Conservation (phyloP, 2,113 vertebrate species). For the Lepisosteus osseus region DNA sequence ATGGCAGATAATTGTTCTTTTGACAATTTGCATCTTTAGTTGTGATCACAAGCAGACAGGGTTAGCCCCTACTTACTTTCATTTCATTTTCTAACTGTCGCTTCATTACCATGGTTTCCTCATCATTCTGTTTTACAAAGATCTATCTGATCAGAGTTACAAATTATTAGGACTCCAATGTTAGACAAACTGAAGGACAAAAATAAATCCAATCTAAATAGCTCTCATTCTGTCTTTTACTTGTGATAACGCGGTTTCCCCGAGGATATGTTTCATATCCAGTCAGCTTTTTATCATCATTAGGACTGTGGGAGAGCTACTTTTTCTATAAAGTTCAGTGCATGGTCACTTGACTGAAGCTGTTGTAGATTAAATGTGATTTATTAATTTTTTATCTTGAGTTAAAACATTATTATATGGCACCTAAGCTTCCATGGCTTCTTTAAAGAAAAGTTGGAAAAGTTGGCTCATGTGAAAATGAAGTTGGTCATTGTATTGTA, state of each 20-base stretch:
- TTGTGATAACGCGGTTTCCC: slow-evolving; percentile 28
- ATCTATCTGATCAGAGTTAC: not conserved
- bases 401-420: too few species aligned
- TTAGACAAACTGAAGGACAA: not conserved
- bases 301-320: not conserved
- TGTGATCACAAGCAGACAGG: too few species aligned
- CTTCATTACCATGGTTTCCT: not conserved
- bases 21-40: too few species aligned
- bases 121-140: not conserved
- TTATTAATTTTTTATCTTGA: slow-evolving; percentile 19
- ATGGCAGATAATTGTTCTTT: too few species aligned
- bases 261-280: slow-evolving; percentile 26
- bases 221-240: not conserved
- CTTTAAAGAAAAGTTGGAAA: too few species aligned
- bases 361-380: slow-evolving; percentile 56
- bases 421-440: too few species aligned
- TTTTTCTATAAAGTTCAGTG: slow-evolving; percentile 27
- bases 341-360: slow-evolving; percentile 58
- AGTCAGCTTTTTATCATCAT: not conserved
- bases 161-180: not conserved
- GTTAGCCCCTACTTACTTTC: too few species aligned
- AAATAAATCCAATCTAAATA: not conserved
- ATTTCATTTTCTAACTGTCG: not conserved
- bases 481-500: too few species aligned
- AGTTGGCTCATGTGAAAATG: too few species aligned